Base-by-base conservation (phyloP, 2,888 invertebrate species). In the Lampropteryx suffumata region DNA sequence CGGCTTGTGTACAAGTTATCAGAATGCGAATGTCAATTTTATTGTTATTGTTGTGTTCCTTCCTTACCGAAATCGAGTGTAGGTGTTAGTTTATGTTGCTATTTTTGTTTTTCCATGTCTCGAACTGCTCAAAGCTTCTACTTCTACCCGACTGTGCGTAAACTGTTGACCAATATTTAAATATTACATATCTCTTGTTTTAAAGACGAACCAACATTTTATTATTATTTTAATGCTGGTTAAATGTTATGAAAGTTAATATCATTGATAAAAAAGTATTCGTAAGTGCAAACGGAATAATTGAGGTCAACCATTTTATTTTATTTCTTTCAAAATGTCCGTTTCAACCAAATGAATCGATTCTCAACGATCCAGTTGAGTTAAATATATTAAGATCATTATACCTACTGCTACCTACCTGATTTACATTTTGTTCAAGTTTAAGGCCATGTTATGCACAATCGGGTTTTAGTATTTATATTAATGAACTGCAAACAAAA, bases 1-100 rank as follows among this genome's bases (percentile, higher is more conserved):
- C 40, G 42, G 39, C 57, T 57, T 53, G 9, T 41, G 42, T 37
- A 28, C 1, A 9, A 9, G 48, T 60, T 58, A 54, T 57, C 50
- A 43, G 42, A 61, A 43, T 61, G 62, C 60, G 60, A 57, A 42
- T 62, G 49, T 21, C 10, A n/a, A 13, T 21, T 35, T 3, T 24
- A 1, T 35, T 11, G 13, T 35, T 3, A 12, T 17, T 35, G 33
- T 14, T 46, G 26, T 33, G 24, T 35, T 12, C 13, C n/a, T n/a
- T n/a, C n/a, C 11, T 21, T 35, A 5, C 21, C 21, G 21, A 35
- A 17, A 28, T 14, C 28, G 10, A 28, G 14, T 35, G 7, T 40
- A n/a, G 11, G 3, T 21, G 1, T n/a, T 28, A 7, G 14, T 0
- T 13, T 11, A 6, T 27, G 40, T 24, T 24, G 41, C 32, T 5